phyloP scores from a whole-genome alignment of 1,140 invertebrate genomes.

The Streblospio benedicti region DNA sequence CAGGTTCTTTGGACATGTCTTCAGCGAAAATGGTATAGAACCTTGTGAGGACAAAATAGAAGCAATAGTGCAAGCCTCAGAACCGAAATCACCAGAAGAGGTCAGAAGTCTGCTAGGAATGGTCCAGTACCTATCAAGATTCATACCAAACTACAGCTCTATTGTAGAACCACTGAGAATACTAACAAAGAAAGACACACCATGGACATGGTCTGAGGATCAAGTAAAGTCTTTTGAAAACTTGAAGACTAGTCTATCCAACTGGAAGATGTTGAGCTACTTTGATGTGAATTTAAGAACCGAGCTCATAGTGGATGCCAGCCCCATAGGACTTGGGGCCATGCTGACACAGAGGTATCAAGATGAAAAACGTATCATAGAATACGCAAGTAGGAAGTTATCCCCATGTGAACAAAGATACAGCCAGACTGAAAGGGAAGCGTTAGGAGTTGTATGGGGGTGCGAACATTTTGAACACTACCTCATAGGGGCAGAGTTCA shows the following conservation, averaged over 20 bases:
- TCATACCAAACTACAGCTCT: slow-evolving; percentile 34
- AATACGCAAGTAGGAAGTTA: background rate
- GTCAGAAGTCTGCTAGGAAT: slow-evolving; percentile 20
- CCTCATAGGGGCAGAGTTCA: slow-evolving; percentile 1
- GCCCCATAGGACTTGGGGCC: background rate
- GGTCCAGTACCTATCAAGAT: slow-evolving; percentile 41
- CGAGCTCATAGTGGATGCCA: slow-evolving; percentile 2
- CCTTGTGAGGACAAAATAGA: slow-evolving; percentile 39
- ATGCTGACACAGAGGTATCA: too few relatives aligned
- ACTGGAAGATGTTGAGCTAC: too few relatives aligned
- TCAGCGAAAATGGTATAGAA: slow-evolving; percentile 38
- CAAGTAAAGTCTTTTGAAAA: background rate
- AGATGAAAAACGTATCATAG: slow-evolving; percentile 16
- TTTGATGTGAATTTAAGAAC: background rate
- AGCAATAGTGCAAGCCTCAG: too few relatives aligned
- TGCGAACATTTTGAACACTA: slow-evolving; percentile 6
- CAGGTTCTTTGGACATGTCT: slow-evolving; percentile 24
- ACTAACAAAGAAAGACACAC: slow-evolving; percentile 14
- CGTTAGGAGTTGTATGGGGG: slow-evolving; percentile 35
- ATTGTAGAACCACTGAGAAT: slow-evolving; percentile 26
- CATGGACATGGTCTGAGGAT: slow-evolving; percentile 3
- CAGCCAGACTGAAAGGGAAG: slow-evolving; percentile 24
- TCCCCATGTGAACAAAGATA: background rate
- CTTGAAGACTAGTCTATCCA: too few relatives aligned
- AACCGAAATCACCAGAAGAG: slow-evolving; percentile 25